Conservation (phyloP, 2,888 invertebrate genomes). For the Cosmorhoe ocellata region DNA sequence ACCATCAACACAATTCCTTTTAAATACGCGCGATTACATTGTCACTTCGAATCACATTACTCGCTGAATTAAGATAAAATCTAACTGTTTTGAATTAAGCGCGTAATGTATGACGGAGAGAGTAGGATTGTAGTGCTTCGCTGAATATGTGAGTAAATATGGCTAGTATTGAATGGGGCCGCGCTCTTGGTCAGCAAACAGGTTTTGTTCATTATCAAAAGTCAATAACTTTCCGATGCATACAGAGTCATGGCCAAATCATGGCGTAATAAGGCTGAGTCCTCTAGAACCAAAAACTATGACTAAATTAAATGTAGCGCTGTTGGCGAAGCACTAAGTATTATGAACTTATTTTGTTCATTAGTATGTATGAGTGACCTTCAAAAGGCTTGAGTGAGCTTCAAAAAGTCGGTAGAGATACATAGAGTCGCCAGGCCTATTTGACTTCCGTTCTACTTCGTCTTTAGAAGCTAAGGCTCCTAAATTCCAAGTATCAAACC, state of each 20-base stretch:
- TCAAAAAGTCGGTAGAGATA: too few relatives aligned
- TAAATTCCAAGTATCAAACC: too few relatives aligned
- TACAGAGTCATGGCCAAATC: constrained; percentile 76
- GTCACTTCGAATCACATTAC: constrained; percentile 50
- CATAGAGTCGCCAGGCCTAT: too few relatives aligned
- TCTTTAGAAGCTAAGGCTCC: too few relatives aligned
- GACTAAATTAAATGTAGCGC: too few relatives aligned
- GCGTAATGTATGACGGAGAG: constrained; percentile 51
- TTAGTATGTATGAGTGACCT: too few relatives aligned
- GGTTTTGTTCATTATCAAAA: constrained; percentile 80
- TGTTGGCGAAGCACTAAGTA: too few relatives aligned
- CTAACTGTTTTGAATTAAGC: constrained; percentile 35
- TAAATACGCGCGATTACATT: constrained; percentile 30
- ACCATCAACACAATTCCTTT: constrained; percentile 34
- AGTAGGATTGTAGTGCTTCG: constrained; percentile 38
- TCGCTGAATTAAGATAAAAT: constrained; percentile 31
- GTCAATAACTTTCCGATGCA: constrained; percentile 82
- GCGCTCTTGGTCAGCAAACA: constrained; percentile 78
- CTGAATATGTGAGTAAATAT: constrained; percentile 46
- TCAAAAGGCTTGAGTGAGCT: too few relatives aligned
- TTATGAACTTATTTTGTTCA: too few relatives aligned
- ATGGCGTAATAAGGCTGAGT: constrained; percentile 51
- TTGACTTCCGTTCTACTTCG: too few relatives aligned
- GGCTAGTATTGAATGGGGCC: constrained; percentile 76
- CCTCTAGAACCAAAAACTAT: not conserved